Evolutionary conservation across 2,888 invertebrate species (phyloP).

Genomic region (Baronia brevicornis): DNA sequence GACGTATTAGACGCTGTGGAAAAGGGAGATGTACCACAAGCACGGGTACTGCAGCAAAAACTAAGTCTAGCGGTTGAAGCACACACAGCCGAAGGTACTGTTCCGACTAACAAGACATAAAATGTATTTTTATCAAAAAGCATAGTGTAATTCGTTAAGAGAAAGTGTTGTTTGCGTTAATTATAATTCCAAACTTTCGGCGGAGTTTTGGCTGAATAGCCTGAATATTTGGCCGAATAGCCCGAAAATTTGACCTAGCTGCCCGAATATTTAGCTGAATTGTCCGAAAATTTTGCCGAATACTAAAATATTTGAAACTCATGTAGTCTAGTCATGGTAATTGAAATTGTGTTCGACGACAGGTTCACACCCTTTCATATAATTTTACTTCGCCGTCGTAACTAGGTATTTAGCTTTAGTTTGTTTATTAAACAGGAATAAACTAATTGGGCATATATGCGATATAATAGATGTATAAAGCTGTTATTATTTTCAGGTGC

Average conservation of each 20-base stretch:
- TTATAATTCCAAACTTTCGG: too few relatives aligned
- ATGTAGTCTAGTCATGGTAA: not conserved
- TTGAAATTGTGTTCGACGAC: not conserved
- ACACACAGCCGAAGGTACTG: conserved; percentile 71
- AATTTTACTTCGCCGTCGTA: not conserved
- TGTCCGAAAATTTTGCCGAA: too few relatives aligned
- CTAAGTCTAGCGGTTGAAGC: conserved; percentile 67
- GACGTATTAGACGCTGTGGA: conserved; percentile 73
- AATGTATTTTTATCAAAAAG: too few relatives aligned
- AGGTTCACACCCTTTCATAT: not conserved
- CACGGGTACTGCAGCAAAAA: conserved; percentile 70
- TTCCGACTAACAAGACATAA: too few relatives aligned
- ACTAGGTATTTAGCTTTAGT: not conserved
- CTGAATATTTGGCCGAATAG: too few relatives aligned
- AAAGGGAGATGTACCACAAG: conserved; percentile 57
- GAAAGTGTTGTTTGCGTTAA: too few relatives aligned
- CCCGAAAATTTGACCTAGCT: too few relatives aligned
- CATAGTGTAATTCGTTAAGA: too few relatives aligned
- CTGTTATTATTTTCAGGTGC: conserved; percentile 55
- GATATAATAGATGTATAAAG: not conserved
- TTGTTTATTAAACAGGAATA: too few relatives aligned
- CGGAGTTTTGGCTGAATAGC: too few relatives aligned
- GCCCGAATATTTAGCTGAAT: too few relatives aligned
- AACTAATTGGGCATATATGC: not conserved
- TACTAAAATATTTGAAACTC: too few relatives aligned